Evolutionary conservation across 2,888 invertebrate species (phyloP).

Genomic region (Luffia ferchaultella): DNA sequence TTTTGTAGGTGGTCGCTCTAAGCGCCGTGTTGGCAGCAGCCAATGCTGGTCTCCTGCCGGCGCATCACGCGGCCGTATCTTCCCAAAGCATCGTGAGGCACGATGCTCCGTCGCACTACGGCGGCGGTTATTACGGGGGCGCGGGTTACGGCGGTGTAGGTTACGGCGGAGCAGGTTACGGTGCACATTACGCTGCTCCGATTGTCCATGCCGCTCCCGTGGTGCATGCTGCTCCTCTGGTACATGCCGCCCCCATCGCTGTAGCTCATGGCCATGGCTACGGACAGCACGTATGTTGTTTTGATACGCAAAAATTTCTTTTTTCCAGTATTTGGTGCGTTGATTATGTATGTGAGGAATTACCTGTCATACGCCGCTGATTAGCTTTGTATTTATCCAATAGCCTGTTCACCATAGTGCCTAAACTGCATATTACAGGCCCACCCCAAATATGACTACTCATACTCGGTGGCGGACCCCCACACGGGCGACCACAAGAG

Average conservation of each 20-base stretch:
- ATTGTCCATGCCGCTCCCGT: conserved; percentile 23
- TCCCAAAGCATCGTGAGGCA: conserved; percentile 59
- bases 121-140: conserved; percentile 30
- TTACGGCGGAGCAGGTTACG: no score
- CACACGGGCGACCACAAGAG: conserved; percentile 71
- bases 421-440: no score
- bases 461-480: conserved; percentile 68
- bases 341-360: no score
- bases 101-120: conserved; percentile 46
- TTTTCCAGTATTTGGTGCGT: no score
- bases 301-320: no score
- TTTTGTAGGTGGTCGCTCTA: conserved; percentile 44
- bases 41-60: conserved; percentile 61
- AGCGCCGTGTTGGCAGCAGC: conserved; percentile 58
- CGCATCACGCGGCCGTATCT: conserved; percentile 53
- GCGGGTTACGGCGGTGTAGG: no score
- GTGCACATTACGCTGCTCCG: conserved; percentile 34
- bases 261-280: conserved; percentile 32
- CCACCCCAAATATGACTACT: conserved; percentile 69
- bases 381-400: no score
- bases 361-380: no score
- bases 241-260: conserved; percentile 12
- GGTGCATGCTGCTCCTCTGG: conserved; percentile 16
- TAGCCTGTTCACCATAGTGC: no score
- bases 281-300: no score